Evolutionary conservation across 2,888 invertebrate species (phyloP).

Genomic region (Heliconius cydno): DNA sequence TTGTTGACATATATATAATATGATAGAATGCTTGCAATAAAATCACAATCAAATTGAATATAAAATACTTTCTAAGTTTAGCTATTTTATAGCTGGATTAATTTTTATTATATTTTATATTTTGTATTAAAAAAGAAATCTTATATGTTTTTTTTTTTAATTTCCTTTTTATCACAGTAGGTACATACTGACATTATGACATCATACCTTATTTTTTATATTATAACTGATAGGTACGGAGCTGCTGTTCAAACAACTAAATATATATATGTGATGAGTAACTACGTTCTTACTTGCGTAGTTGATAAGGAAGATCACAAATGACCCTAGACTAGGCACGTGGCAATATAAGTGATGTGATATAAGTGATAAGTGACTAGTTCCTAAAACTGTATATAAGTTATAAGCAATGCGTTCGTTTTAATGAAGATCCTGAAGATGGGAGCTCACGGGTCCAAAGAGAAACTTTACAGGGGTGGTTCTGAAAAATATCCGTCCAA

Average conservation of each 20-base stretch:
- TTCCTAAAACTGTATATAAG: slow-evolving; percentile 37
- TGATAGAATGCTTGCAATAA: slow-evolving; percentile 53
- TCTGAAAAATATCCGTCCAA: slow-evolving; percentile 85
- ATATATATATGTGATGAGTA: slow-evolving; percentile 34
- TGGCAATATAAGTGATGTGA: slow-evolving; percentile 34
- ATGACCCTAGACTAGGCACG: slow-evolving; percentile 27
- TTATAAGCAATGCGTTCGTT: slow-evolving; percentile 61
- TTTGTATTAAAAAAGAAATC: neutral
- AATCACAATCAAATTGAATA: neutral
- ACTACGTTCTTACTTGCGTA: slow-evolving; percentile 16
- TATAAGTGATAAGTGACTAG: slow-evolving; percentile 35
- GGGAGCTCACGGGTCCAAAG: slow-evolving; percentile 91
- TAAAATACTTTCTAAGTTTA: neutral
- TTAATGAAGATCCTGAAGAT: slow-evolving; percentile 81
- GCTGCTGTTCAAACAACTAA: slow-evolving; percentile 30
- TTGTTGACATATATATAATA: slow-evolving; percentile 60
- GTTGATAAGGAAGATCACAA: slow-evolving; percentile 28
- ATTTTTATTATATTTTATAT: slow-evolving; percentile 1
- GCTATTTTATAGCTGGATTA: neutral
- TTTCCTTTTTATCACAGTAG: neutral
- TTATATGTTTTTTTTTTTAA: neutral
- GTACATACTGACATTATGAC: slow-evolving; percentile 55
- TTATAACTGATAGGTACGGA: slow-evolving; percentile 30
- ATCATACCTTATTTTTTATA: slow-evolving; percentile 43
- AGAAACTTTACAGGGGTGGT: slow-evolving; percentile 86